phyloP scores from a whole-genome alignment of 2,113 vertebrate species.

The Galeopterus variegatus region DNA sequence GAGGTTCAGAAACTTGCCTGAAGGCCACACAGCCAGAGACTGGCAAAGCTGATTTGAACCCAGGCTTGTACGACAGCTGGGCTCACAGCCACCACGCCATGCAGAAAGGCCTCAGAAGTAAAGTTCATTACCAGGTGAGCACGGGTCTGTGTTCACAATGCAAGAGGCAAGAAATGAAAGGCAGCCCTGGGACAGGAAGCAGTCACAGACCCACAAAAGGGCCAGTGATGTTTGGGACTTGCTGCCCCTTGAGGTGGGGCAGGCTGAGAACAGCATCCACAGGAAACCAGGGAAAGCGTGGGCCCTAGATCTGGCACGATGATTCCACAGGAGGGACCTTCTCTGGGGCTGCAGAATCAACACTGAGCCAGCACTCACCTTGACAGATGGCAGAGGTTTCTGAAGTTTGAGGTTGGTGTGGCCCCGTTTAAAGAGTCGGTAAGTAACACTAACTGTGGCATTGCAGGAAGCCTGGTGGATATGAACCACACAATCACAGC shows the following conservation, averaged over 20 bases:
- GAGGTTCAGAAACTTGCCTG: neutral
- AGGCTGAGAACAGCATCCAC: neutral
- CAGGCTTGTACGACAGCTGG: neutral
- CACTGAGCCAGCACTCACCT: neutral
- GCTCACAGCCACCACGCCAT: neutral
- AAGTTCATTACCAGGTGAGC: neutral
- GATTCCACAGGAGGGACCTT: neutral
- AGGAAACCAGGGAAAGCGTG: neutral
- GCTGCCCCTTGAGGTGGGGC: fast-evolving
- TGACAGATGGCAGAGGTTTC: neutral
- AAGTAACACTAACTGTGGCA: no score
- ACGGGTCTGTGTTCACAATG: neutral
- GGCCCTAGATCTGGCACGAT: neutral
- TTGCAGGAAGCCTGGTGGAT: no score
- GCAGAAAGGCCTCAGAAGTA: neutral
- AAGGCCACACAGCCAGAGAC: neutral
- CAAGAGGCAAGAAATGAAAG: neutral
- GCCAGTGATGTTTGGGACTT: neutral
- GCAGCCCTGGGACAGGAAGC: neutral
- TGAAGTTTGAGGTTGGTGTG: neutral
- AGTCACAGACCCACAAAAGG: neutral
- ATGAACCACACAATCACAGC: neutral
- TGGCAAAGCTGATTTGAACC: neutral
- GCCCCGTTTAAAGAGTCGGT: neutral
- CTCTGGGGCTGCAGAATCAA: neutral